Conservation (phyloP, 2,113 vertebrate genomes). For the Oryzias woworae region DNA sequence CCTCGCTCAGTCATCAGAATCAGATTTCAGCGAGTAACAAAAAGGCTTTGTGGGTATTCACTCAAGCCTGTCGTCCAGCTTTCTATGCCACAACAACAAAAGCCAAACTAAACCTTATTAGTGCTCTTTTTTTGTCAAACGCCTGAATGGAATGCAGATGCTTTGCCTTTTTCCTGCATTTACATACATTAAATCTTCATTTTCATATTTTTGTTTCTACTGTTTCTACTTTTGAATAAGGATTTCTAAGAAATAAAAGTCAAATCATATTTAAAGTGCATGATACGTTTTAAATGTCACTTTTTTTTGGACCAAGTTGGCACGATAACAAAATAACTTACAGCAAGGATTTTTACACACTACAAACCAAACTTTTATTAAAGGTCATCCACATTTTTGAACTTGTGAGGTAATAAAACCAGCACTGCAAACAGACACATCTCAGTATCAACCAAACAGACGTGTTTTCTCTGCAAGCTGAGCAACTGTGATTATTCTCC, state of each 20-base stretch:
- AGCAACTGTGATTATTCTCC: constrained; percentile 54
- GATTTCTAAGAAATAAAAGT: too few relatives aligned
- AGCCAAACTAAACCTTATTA: constrained; percentile 20
- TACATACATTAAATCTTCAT: too few relatives aligned
- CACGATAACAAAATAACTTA: too few relatives aligned
- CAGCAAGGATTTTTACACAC: neutral
- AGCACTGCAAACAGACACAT: constrained; percentile 49
- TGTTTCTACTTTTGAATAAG: too few relatives aligned
- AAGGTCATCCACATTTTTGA: constrained; percentile 38
- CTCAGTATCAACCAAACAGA: constrained; percentile 56
- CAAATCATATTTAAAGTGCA: too few relatives aligned
- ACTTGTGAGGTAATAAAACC: constrained; percentile 45
- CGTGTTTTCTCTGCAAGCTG: constrained; percentile 61
- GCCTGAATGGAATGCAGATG: constrained; percentile 26
- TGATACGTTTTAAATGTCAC: too few relatives aligned
- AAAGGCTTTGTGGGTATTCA: constrained; percentile 36
- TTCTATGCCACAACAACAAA: constrained; percentile 38
- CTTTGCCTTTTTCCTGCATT: too few relatives aligned
- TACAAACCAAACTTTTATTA: constrained; percentile 31
- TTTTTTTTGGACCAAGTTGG: too few relatives aligned
- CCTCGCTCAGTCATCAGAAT: constrained; percentile 41
- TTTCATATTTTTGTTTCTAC: too few relatives aligned
- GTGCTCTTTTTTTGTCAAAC: constrained; percentile 37
- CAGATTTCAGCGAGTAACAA: constrained; percentile 54
- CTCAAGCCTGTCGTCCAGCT: constrained; percentile 26